Percentiles rank a stretch among this genome's conserved stretches.
phyloP scores from a whole-genome alignment of 2,797 vertebrate genomes.

The Peromyscus eremicus region DNA sequence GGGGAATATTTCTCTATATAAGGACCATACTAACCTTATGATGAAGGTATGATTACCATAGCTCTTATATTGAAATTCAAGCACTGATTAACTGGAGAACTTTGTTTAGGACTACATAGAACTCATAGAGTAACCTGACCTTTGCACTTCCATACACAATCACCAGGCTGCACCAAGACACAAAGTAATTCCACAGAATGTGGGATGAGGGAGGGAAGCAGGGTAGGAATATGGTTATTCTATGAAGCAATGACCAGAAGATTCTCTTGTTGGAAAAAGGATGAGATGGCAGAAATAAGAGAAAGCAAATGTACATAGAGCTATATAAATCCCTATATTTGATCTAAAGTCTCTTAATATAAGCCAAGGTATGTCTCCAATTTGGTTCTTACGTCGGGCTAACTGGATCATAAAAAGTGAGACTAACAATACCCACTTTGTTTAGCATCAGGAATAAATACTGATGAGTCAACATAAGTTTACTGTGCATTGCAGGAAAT shows the following conservation, averaged over 20 bases:
- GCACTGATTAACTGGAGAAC: neutral
- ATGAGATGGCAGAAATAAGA: neutral
- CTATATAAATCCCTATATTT: neutral
- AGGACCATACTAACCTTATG: neutral
- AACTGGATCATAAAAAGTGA: neutral
- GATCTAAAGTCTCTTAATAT: neutral
- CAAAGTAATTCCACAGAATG: neutral
- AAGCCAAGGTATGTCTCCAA: neutral
- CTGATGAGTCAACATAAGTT: neutral
- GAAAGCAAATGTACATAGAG: neutral
- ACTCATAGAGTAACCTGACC: neutral
- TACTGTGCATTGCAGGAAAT: neutral
- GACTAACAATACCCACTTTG: neutral
- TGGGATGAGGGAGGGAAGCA: neutral
- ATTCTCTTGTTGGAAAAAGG: neutral
- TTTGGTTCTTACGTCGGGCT: neutral
- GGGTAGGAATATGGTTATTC: neutral
- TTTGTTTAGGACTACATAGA: neutral
- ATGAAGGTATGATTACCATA: neutral
- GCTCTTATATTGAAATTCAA: neutral
- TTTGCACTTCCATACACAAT: neutral
- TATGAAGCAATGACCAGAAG: neutral
- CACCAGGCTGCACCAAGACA: neutral
- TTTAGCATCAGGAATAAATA: neutral
- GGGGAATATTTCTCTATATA: neutral